Percentiles rank a stretch among this genome's conserved stretches.
Evolutionary conservation across 2,797 vertebrate genomes (phyloP).

Genomic region (Melanotaenia nigrans): DNA sequence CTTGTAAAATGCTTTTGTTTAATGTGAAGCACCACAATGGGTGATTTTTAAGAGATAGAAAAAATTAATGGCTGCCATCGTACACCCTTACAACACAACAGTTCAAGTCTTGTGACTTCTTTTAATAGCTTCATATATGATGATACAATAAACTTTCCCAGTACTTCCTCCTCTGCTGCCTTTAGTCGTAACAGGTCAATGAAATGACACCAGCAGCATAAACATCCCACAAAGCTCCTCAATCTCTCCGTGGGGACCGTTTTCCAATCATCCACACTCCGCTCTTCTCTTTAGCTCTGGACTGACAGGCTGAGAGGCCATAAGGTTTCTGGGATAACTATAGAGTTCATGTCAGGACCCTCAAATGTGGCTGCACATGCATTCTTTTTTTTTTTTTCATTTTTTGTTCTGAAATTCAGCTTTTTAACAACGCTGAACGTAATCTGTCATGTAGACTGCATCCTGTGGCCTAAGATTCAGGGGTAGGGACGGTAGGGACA

Average conservation of each 20-base stretch:
- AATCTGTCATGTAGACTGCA: neutral
- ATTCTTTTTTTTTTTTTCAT: neutral
- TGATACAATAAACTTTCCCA: neutral
- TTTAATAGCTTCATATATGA: neutral
- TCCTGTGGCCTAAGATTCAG: too few relatives aligned
- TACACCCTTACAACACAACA: neutral
- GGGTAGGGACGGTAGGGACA: too few relatives aligned
- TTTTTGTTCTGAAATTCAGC: neutral
- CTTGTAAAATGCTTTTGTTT: neutral
- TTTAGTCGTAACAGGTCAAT: slow-evolving; percentile 6
- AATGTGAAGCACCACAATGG: neutral
- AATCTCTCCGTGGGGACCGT: slow-evolving; percentile 39
- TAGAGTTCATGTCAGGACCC: neutral
- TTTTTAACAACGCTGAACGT: neutral
- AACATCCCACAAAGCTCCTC: slow-evolving; percentile 19
- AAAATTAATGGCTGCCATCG: neutral
- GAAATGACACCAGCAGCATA: slow-evolving; percentile 54
- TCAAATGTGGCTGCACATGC: neutral
- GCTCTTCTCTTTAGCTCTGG: slow-evolving; percentile 26
- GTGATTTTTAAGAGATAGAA: neutral
- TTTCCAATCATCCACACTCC: slow-evolving; percentile 43
- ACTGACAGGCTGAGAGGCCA: slow-evolving; percentile 15
- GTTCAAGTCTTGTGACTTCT: neutral
- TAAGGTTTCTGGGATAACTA: neutral
- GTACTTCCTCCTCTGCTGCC: neutral